These are phyloP conservation scores for Leptosomus discolor DNA, from an alignment of 2,113 vertebrate species.

Conservation along the genomic window DNA sequence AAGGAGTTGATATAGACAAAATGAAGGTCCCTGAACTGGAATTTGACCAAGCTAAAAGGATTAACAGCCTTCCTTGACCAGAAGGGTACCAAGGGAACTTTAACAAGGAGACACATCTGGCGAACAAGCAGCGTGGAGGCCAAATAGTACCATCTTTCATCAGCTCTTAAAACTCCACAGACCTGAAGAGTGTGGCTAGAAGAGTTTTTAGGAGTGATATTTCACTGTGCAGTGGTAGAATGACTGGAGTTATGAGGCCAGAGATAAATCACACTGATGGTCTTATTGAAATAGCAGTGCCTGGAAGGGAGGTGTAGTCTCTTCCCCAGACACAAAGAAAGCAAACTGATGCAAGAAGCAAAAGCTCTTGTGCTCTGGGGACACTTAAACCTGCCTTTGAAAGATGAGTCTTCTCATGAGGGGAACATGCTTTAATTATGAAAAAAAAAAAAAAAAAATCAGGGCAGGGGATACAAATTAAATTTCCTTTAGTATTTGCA, in stretches of 20 bases:
- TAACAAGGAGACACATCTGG: conserved; percentile 20
- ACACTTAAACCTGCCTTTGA: neutral
- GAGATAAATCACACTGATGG: conserved; percentile 52
- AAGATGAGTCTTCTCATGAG: neutral
- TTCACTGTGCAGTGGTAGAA: conserved; percentile 33
- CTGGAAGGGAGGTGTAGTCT: conserved; percentile 13
- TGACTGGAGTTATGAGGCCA: conserved; percentile 47
- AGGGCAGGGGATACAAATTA: accelerated
- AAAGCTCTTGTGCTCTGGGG: neutral
- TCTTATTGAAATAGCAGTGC: neutral
- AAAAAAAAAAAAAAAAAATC: too few species aligned
- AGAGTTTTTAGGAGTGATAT: conserved; percentile 39
- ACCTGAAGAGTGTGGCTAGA: neutral
- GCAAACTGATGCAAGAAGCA: conserved; percentile 1
- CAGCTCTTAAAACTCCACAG: conserved; percentile 33
- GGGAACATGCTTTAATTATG: neutral
- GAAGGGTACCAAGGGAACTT: conserved; percentile 7
- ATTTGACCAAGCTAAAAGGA: conserved; percentile 53
- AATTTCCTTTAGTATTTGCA: neutral
- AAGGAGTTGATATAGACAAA: neutral
- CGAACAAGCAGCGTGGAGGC: neutral
- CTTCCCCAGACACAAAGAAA: conserved; percentile 11
- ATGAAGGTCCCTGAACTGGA: neutral
- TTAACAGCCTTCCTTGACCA: conserved; percentile 18
- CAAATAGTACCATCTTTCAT: conserved; percentile 19